A percentile compares a stretch with the other conserved stretches of the same genome.
Conservation (phyloP, 2,888 invertebrate genomes). For the Thymelicus sylvestris region DNA sequence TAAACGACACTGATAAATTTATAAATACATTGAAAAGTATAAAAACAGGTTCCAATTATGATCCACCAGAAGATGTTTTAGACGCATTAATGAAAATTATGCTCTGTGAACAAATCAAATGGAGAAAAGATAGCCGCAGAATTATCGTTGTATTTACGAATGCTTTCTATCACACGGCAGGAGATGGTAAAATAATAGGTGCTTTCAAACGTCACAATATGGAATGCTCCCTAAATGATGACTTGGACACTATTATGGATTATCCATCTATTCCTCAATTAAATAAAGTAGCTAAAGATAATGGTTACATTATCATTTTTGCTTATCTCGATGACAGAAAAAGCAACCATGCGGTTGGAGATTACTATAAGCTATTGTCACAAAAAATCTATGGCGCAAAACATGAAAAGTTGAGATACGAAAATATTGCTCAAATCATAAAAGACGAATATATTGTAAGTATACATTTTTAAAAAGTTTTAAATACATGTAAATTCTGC, state of each 20-base stretch:
- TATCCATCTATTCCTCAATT: constrained; percentile 91
- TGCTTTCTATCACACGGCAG: constrained; percentile 90
- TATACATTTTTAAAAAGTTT: too few species aligned
- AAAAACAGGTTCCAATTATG: constrained; percentile 82
- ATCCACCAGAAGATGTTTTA: constrained; percentile 92
- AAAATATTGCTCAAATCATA: constrained; percentile 88
- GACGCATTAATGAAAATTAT: constrained; percentile 92
- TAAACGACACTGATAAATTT: constrained; percentile 78
- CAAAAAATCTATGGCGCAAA: constrained; percentile 88
- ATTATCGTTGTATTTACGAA: constrained; percentile 92
- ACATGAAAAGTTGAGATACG: constrained; percentile 65
- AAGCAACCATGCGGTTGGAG: constrained; percentile 42
- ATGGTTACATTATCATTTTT: constrained; percentile 55
- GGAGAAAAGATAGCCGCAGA: constrained; percentile 90
- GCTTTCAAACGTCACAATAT: constrained; percentile 89
- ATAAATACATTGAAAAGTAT: constrained; percentile 64
- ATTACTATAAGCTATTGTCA: constrained; percentile 65
- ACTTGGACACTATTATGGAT: constrained; percentile 86
- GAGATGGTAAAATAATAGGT: constrained; percentile 88
- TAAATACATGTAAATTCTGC: too few species aligned
- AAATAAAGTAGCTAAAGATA: constrained; percentile 65
- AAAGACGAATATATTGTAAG: constrained; percentile 87
- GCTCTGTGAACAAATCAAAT: constrained; percentile 89
- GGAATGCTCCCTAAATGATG: constrained; percentile 85
- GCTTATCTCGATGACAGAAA: constrained; percentile 44